These are phyloP conservation scores for Drosophila arizonae DNA, from an alignment of 1,140 invertebrate species.

Conservation along the genomic window DNA sequence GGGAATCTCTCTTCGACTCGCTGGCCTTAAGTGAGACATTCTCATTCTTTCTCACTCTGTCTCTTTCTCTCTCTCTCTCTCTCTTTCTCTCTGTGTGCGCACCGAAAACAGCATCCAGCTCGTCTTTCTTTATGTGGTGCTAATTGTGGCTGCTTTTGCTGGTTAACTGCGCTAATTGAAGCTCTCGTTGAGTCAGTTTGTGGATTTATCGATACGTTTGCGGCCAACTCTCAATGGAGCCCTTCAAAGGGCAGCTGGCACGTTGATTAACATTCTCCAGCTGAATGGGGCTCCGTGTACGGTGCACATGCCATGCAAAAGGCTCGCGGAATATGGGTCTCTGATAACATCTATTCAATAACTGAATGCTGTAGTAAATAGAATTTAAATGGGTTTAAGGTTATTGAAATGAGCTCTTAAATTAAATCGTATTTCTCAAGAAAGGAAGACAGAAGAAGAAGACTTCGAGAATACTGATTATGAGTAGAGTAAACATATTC, in stretches of 20 bases:
- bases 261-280: constrained; percentile 5
- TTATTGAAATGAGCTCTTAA: no score
- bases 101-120: not conserved
- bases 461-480: no score
- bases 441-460: no score
- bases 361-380: no score
- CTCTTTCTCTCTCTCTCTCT: not conserved
- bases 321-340: not conserved
- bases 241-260: not conserved
- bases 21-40: constrained; percentile 38
- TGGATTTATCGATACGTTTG: constrained; percentile 45
- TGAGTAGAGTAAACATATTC: no score
- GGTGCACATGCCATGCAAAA: not conserved
- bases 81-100: constrained; percentile 2
- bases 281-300: not conserved
- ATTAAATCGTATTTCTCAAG: no score
- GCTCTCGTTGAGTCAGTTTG: constrained; percentile 16
- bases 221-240: constrained; percentile 5
- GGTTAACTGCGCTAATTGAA: constrained; percentile 70
- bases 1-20: constrained; percentile 8
- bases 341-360: not conserved
- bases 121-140: constrained; percentile 52
- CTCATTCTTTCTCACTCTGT: not conserved
- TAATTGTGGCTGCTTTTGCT: constrained; percentile 67
- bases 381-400: no score